Conservation (phyloP, 2,888 invertebrate genomes). For the Cosmia trapezina region DNA sequence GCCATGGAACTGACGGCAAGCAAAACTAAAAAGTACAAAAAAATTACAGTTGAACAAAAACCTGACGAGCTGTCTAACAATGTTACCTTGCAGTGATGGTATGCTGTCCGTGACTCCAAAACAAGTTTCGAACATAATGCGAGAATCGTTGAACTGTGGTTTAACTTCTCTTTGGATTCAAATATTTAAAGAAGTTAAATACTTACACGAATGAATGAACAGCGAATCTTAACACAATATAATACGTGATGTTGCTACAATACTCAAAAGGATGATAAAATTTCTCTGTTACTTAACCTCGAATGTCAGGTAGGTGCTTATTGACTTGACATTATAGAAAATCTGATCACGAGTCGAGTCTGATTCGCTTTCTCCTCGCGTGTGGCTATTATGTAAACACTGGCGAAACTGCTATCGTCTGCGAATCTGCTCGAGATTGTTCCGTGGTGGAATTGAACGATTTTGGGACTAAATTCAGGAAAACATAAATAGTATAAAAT, state of each 20-base stretch:
- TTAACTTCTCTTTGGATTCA: slow-evolving; percentile 6
- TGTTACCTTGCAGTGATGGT: slow-evolving; percentile 26
- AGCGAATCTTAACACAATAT: slow-evolving; percentile 13
- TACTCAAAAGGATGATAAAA: slow-evolving; percentile 33
- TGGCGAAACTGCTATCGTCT: slow-evolving; percentile 70
- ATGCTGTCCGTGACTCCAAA: slow-evolving; percentile 25
- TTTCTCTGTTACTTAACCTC: slow-evolving; percentile 38
- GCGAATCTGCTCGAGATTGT: slow-evolving; percentile 69
- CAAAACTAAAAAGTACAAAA: slow-evolving; percentile 19
- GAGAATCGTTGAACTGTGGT: neutral
- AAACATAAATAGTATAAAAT: slow-evolving; percentile 37
- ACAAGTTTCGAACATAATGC: slow-evolving; percentile 25
- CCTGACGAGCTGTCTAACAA: slow-evolving; percentile 4
- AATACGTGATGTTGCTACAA: slow-evolving; percentile 17
- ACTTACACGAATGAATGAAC: slow-evolving; percentile 1
- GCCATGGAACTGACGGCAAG: slow-evolving; percentile 1
- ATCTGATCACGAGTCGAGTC: slow-evolving; percentile 68
- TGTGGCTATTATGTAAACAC: slow-evolving; percentile 74
- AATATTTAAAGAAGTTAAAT: slow-evolving; percentile 2
- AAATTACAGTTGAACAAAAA: slow-evolving; percentile 27
- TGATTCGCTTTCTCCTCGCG: slow-evolving; percentile 72
- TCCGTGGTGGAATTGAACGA: slow-evolving; percentile 55
- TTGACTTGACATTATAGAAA: slow-evolving; percentile 69
- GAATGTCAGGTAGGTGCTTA: slow-evolving; percentile 67
- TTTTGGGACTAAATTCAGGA: slow-evolving; percentile 40